Base-by-base conservation (phyloP, 1,140 invertebrate species). In the Drosophila kanapiae region DNA sequence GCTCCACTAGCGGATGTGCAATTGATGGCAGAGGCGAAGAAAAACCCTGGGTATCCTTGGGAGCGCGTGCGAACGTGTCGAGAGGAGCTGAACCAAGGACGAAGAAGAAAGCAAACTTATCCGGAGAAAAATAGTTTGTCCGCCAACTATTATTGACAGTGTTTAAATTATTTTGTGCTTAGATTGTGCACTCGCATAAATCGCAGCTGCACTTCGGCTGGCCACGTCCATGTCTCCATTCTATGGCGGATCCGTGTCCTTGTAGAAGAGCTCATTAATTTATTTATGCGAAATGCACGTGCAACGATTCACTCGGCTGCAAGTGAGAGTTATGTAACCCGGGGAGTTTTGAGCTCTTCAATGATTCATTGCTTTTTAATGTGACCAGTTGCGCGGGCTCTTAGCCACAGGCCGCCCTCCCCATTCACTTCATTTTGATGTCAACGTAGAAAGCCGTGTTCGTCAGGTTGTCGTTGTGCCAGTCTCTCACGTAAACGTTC, bases 281-380 rank as follows among this genome's bases (percentile, higher is more conserved):
- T 91, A 91, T 91, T 91, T 91, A 91, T 91, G 88, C 64, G 83
- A 91, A 82, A 53, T 85, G 83, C 88, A 91, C 88, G 88, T 91
- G 88, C 88, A 64, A 72, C 88, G 78, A 68, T 82, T 87, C 77
- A 70, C 49, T 77, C 83, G 75, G 77, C 83, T 72, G 78, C 69
- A 91, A 91, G 83, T 91, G 88, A 91, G 75, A 91, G 87, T 78
- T 82, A 74, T 91, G 87, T 91, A 81, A 58, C 61, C 71, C 37
- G 62, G 63, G 62, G 23, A 60, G 64, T 80, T 87, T 80, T 63
- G 58, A 54, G 56, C 70, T 49, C 65, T 77, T 87, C 54, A 80
- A 84, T 81, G 70, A 87, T 87, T 82, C 71, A 90, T 82, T 75
- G 62, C 54, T 53, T 80, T 87, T 65, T 64, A 75, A 70, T 70